These are phyloP conservation scores for Zaprionus obscuricornis DNA, from an alignment of 2,888 invertebrate genomes.

Conservation along the genomic window DNA sequence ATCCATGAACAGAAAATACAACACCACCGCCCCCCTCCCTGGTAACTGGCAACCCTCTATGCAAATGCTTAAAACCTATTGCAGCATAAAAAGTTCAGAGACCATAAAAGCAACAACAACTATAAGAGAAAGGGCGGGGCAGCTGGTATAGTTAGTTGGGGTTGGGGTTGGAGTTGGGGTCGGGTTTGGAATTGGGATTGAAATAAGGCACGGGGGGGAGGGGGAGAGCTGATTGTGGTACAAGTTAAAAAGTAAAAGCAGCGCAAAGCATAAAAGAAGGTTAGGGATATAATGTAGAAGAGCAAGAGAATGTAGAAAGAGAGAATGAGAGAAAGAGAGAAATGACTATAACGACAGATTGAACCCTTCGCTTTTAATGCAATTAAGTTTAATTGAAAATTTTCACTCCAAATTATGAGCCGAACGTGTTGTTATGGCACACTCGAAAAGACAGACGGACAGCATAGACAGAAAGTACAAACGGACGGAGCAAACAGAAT, in stretches of 20 bases:
- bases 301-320: neutral
- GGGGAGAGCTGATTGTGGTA: constrained; percentile 17
- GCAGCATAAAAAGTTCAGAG: constrained; percentile 63
- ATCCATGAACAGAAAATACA: too few species aligned
- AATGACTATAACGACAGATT: constrained; percentile 70
- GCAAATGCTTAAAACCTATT: constrained; percentile 48
- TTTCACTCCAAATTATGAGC: constrained; percentile 79
- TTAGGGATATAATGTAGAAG: too few species aligned
- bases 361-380: constrained; percentile 79
- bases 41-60: neutral
- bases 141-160: neutral
- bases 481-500: neutral
- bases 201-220: too few species aligned
- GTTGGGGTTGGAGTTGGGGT: too few species aligned
- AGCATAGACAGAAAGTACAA: neutral
- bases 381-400: constrained; percentile 80
- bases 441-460: constrained; percentile 13
- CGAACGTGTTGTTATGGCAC: constrained; percentile 68
- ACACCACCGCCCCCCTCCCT: constrained; percentile 12
- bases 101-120: constrained; percentile 63
- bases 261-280: constrained; percentile 16
- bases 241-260: constrained; percentile 53
- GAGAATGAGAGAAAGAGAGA: neutral
- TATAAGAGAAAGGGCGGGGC: constrained; percentile 27
- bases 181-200: too few species aligned